Percentiles rank a stretch among this genome's conserved stretches.
Conservation (phyloP, 2,113 vertebrate genomes). For the Falco punctatus region DNA sequence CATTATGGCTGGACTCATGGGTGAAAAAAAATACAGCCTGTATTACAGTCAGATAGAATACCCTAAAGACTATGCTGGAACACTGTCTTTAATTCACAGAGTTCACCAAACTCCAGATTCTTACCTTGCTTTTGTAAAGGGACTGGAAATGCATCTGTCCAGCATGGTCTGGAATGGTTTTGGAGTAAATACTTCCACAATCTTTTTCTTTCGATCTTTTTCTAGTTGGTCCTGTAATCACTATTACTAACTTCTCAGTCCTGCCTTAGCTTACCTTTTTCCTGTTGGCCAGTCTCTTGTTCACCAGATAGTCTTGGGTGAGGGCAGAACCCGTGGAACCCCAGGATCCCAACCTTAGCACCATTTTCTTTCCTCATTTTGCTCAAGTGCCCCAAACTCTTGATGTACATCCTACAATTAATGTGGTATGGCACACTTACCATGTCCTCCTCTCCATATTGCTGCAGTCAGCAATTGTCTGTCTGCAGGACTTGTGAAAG, state of each 20-base stretch:
- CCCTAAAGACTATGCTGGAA: background rate
- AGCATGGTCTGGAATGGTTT: background rate
- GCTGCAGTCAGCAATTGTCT: background rate
- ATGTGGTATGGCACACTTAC: background rate
- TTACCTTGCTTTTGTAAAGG: background rate
- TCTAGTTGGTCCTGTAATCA: background rate
- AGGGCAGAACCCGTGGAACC: background rate
- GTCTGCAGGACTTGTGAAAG: background rate
- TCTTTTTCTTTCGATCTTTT: background rate
- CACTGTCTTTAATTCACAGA: background rate
- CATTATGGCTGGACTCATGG: background rate
- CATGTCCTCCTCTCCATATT: background rate
- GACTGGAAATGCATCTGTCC: background rate
- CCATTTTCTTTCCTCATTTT: background rate
- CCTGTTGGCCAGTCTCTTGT: background rate
- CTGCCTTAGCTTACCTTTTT: background rate
- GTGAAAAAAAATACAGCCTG: background rate
- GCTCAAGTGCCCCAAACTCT: background rate
- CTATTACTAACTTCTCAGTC: background rate
- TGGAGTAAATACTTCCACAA: background rate
- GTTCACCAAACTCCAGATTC: background rate
- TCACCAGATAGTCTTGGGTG: background rate
- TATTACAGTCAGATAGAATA: background rate
- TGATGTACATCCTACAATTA: background rate
- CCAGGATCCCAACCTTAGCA: background rate